Evolutionary conservation across 2,888 invertebrate species (phyloP).

Genomic region (Drosophila putrida): DNA sequence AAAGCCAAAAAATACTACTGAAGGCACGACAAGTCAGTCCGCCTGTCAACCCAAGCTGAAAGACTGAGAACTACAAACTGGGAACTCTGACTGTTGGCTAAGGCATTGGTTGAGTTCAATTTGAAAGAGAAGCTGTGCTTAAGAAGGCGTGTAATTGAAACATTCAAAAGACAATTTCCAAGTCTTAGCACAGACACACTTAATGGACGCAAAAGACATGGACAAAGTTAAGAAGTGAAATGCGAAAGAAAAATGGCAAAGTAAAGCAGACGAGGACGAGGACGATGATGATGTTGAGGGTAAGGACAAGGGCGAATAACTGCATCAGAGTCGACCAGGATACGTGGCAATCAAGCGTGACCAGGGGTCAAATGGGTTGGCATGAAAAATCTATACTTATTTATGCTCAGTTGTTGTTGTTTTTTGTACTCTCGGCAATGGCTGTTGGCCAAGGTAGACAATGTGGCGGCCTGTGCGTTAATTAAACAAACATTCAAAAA

Average conservation of each 20-base stretch:
- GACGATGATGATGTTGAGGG: conserved; percentile 16
- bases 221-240: conserved; percentile 78
- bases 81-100: conserved; percentile 19
- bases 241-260: conserved; percentile 75
- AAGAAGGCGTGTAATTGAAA: conserved; percentile 86
- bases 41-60: conserved; percentile 6
- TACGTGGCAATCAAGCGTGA: conserved; percentile 69
- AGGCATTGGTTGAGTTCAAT: conserved; percentile 66
- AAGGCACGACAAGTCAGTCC: conserved; percentile 25
- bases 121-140: conserved; percentile 84
- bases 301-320: conserved; percentile 29
- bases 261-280: conserved; percentile 24
- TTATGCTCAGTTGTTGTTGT: conserved; percentile 37
- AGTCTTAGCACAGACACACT: conserved; percentile 85
- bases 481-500: conserved; percentile 79
- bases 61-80: conserved; percentile 42
- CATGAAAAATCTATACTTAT: conserved; percentile 54
- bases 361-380: conserved; percentile 71
- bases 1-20: conserved; percentile 61
- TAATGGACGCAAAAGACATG: conserved; percentile 80
- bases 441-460: conserved; percentile 53
- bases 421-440: not conserved
- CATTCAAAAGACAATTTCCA: conserved; percentile 86
- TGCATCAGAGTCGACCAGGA: conserved; percentile 47
- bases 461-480: conserved; percentile 68